Conservation (phyloP, 1,140 invertebrate genomes). For the Cyclargus thomasi region DNA sequence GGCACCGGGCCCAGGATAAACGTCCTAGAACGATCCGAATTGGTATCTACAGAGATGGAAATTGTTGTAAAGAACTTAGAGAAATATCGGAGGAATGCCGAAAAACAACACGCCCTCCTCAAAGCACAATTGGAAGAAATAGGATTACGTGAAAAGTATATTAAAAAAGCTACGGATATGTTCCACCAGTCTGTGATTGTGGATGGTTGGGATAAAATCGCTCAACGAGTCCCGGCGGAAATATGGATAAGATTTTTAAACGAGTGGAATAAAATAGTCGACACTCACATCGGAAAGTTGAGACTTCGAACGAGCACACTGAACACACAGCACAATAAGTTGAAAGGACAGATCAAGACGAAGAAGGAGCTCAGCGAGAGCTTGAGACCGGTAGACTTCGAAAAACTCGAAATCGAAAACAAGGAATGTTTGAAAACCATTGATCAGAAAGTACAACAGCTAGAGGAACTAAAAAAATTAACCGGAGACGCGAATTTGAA, state of each 20-base stretch:
- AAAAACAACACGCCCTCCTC: constrained; percentile 51
- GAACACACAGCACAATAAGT: constrained; percentile 67
- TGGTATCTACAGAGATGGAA: constrained; percentile 68
- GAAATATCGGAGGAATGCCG: constrained; percentile 37
- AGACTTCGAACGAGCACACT: constrained; percentile 71
- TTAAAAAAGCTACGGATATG: constrained; percentile 46
- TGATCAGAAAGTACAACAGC: constrained; percentile 61
- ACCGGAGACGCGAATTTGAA: constrained; percentile 70
- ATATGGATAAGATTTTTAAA: constrained; percentile 74
- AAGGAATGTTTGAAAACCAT: constrained; percentile 60
- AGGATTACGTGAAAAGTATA: constrained; percentile 58
- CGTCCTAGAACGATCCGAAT: constrained; percentile 61
- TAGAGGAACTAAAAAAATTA: constrained; percentile 71
- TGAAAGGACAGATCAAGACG: constrained; percentile 65
- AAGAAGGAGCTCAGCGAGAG: constrained; percentile 70
- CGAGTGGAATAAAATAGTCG: constrained; percentile 67
- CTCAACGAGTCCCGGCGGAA: constrained; percentile 73
- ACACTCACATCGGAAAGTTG: constrained; percentile 69
- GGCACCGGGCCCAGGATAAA: constrained; percentile 55
- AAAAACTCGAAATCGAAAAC: constrained; percentile 76
- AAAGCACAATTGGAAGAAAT: constrained; percentile 73
- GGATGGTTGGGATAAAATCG: constrained; percentile 66
- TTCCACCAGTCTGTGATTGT: constrained; percentile 65
- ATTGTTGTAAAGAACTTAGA: constrained; percentile 52
- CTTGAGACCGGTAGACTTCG: constrained; percentile 73